These are phyloP conservation scores for Junonia oenone DNA, from an alignment of 2,888 invertebrate species.

Conservation along the genomic window DNA sequence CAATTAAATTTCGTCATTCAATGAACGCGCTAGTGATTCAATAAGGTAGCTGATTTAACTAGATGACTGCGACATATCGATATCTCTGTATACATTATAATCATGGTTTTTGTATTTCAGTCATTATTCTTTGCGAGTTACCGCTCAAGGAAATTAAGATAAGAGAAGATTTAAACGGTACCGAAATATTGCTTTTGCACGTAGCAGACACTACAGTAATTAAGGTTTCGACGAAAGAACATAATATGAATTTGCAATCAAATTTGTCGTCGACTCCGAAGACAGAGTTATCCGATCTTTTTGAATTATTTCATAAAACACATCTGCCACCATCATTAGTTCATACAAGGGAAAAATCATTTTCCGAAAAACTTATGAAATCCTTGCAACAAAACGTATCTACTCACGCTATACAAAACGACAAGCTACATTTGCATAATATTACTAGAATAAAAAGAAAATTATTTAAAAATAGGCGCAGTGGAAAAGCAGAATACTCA, in stretches of 20 bases:
- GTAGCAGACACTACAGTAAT: slow-evolving; percentile 1
- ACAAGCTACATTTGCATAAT: not conserved
- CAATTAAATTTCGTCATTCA: too few relatives aligned
- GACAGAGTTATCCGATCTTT: not conserved
- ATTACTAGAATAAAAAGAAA: not conserved
- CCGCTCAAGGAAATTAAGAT: slow-evolving; percentile 14
- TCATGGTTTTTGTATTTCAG: slow-evolving; percentile 10
- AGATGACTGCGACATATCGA: too few relatives aligned
- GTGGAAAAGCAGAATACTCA: not conserved
- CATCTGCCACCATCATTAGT: not conserved
- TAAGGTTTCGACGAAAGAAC: not conserved
- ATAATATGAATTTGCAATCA: not conserved
- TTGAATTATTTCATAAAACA: not conserved
- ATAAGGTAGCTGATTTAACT: too few relatives aligned
- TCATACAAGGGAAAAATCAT: not conserved
- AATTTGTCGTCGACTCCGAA: not conserved
- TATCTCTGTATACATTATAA: not conserved
- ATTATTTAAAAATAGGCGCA: not conserved
- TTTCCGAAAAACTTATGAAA: not conserved
- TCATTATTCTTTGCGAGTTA: slow-evolving; percentile 20
- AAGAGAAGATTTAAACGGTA: slow-evolving; percentile 24
- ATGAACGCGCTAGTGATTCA: too few relatives aligned
- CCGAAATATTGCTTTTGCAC: slow-evolving; percentile 9
- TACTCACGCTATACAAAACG: not conserved
- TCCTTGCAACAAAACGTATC: not conserved